A percentile compares a stretch with the other conserved stretches of the same genome.
Evolutionary conservation across 2,113 vertebrate genomes (phyloP).

Genomic region (Lontra canadensis): DNA sequence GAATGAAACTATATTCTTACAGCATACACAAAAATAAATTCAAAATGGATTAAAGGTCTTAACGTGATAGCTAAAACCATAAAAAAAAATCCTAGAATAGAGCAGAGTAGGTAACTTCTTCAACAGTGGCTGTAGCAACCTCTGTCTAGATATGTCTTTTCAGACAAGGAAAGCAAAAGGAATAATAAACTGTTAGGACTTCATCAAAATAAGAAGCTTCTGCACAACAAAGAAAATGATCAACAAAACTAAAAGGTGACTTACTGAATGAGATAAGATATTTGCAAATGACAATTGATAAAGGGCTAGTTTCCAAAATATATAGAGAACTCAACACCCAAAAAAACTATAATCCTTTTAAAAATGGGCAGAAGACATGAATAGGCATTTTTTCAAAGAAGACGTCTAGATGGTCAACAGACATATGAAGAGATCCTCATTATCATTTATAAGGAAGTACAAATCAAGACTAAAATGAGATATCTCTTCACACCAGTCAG

Average conservation of each 20-base stretch:
- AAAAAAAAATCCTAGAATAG: not conserved
- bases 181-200: not conserved
- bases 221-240: not conserved
- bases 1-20: not conserved
- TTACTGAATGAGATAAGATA: not conserved
- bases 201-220: not conserved
- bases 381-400: not conserved
- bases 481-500: not conserved
- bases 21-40: not conserved
- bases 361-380: not conserved
- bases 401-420: not conserved
- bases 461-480: not conserved
- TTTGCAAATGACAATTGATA: not conserved
- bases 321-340: not conserved
- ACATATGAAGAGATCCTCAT: not conserved
- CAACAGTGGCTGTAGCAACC: not conserved
- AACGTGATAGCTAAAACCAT: not conserved
- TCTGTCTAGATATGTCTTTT: not conserved
- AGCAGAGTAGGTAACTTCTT: not conserved
- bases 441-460: not conserved
- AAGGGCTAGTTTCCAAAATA: not conserved
- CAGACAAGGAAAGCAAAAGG: not conserved
- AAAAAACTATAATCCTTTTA: not conserved
- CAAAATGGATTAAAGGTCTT: not conserved
- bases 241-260: not conserved